Conservation (phyloP, 1,140 invertebrate species). For the Nautilus pompilius region DNA sequence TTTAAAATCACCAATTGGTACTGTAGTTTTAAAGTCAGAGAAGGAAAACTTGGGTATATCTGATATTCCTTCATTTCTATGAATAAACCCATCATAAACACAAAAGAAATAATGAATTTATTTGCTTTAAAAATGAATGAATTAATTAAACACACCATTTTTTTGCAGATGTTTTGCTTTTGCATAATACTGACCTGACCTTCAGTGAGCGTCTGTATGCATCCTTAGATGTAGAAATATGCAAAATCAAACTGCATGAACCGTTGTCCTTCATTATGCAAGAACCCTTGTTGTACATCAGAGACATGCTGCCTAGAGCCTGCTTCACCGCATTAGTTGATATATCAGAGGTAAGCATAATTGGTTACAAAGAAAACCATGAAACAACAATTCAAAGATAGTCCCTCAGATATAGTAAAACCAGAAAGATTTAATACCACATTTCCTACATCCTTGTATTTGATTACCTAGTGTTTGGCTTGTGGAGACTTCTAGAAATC, state of each 20-base stretch:
- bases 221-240: conserved; percentile 50
- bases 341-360: conserved; percentile 41
- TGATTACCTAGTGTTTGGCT: background rate
- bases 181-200: conserved; percentile 50
- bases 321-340: conserved; percentile 51
- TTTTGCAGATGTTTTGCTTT: conserved; percentile 42
- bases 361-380: background rate
- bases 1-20: too few relatives aligned
- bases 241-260: conserved; percentile 51
- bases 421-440: background rate
- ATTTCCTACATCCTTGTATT: background rate
- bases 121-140: too few relatives aligned
- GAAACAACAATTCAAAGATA: background rate
- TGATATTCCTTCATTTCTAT: too few relatives aligned
- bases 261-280: conserved; percentile 45
- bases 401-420: background rate
- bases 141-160: too few relatives aligned
- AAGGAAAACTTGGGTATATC: too few relatives aligned
- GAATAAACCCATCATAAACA: too few relatives aligned
- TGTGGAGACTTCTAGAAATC: background rate
- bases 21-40: too few relatives aligned
- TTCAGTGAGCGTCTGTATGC: conserved; percentile 52
- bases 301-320: conserved; percentile 52
- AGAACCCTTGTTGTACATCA: conserved; percentile 51
- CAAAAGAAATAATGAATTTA: too few relatives aligned